These are phyloP conservation scores for Antrozous pallidus DNA, from an alignment of 2,797 vertebrate species.

Conservation along the genomic window DNA sequence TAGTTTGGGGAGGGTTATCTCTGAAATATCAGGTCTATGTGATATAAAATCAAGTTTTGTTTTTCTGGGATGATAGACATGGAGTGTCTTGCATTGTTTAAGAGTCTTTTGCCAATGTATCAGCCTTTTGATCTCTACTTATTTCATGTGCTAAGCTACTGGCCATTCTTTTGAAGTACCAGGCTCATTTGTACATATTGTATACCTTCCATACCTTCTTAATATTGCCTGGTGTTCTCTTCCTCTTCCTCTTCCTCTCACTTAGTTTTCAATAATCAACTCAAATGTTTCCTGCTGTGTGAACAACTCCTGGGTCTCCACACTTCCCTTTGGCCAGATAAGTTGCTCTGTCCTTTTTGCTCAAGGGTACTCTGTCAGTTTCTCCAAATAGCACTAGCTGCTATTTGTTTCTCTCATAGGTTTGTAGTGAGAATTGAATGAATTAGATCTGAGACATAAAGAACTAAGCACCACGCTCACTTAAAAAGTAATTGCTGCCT, in stretches of 20 bases:
- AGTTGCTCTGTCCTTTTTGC: not conserved
- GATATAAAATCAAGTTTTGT: not conserved
- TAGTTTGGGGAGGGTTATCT: not conserved
- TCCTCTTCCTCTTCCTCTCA: not conserved
- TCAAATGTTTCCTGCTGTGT: not conserved
- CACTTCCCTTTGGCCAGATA: not conserved
- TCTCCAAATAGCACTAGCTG: not conserved
- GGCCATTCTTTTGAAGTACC: not conserved
- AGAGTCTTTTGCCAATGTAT: not conserved
- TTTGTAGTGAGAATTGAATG: not conserved
- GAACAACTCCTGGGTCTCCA: not conserved
- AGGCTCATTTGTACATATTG: not conserved
- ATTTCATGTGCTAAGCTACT: not conserved
- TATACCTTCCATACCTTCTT: not conserved
- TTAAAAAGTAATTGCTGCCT: not conserved
- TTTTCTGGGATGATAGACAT: not conserved
- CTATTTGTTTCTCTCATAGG: not conserved
- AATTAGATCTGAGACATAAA: not conserved
- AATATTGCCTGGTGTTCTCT: not conserved
- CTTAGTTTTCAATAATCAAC: not conserved
- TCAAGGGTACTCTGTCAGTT: not conserved
- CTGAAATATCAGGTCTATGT: not conserved
- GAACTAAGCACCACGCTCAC: not conserved
- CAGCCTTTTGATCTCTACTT: not conserved
- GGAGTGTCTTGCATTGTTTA: not conserved